Evolutionary conservation across 2,797 vertebrate genomes (phyloP).

Genomic region (Ispidina picta): DNA sequence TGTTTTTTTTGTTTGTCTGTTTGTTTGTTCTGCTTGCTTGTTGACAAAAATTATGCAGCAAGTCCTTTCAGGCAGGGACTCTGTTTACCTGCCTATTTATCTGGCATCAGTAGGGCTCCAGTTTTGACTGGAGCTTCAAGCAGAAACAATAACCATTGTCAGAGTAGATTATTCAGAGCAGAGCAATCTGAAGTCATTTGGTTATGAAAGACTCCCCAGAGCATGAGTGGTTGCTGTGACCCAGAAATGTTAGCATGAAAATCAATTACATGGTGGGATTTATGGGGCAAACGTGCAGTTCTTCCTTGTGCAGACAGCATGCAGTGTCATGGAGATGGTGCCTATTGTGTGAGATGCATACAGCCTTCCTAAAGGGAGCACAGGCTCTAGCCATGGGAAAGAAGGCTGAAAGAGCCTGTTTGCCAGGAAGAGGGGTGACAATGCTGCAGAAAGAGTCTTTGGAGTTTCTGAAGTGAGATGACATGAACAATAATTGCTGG

Average conservation of each 20-base stretch:
- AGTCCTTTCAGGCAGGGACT: neutral
- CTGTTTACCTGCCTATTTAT: constrained; percentile 36
- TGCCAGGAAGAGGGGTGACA: neutral
- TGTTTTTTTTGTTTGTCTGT: too few species aligned
- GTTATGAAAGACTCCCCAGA: constrained; percentile 46
- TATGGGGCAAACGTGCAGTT: neutral
- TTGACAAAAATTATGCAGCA: neutral
- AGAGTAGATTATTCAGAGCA: neutral
- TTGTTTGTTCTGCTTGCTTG: neutral
- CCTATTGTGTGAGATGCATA: neutral
- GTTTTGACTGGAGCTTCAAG: neutral
- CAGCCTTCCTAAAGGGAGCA: neutral
- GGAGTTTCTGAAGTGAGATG: neutral
- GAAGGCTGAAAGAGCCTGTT: neutral
- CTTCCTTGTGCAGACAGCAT: neutral
- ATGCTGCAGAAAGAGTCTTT: neutral
- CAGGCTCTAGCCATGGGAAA: neutral
- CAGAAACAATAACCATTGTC: constrained; percentile 33
- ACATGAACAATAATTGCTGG: neutral
- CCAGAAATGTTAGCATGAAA: constrained; percentile 19
- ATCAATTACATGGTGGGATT: constrained; percentile 32
- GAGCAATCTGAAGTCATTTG: constrained; percentile 32
- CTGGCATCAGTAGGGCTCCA: neutral
- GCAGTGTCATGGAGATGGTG: neutral
- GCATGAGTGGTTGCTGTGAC: constrained; percentile 16